Base-by-base conservation (phyloP, 2,888 invertebrate genomes). In the Xestia c-nigrum region DNA sequence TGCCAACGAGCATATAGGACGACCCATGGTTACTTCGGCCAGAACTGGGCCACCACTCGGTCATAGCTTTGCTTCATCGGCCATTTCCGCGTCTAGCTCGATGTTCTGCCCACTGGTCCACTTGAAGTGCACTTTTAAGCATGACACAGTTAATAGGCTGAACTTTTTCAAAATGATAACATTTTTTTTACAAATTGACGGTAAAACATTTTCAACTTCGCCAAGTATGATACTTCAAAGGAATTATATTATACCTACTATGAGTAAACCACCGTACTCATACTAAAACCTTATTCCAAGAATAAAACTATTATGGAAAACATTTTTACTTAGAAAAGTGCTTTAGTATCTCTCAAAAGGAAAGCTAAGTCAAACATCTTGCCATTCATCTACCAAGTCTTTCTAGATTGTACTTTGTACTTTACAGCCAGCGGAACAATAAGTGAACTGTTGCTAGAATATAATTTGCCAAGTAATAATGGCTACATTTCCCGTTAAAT, bases 381-480 rank as follows among this genome's bases (percentile, higher is more conserved):
- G 31, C 46, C 10, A 50, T 16, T 50, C 10, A 43, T 38, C 57
- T 57, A 43, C 38, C 2, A 0, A 50, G n/a, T 52, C 12, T 40
- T 78, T 70, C 43, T 71, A 38, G 38, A 55, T 24, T 19, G 59
- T 52, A 10, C 19, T 52, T 19, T 55, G 31, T 31, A 31, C 4
- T 47, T 47, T 47, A 76, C 5, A 31, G 24, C 19, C 5, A 31
- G 24, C 19, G 9, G 24, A 40, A 57, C 4, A 43, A 57, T 24
- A 70, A 5, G 24, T 40, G 31, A n/a, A 64, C 6, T 55, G 68
- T 65, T 75, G 10, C 31, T 67, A 57, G n/a, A 71, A 67, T 71
- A 52, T 43, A 50, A 77, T 72, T 46, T 46, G 46, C 10, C 47
- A 55, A 72, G 21, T 67, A 31, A 67, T 64, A 31, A 57, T 55